Base-by-base conservation (phyloP, 1,140 invertebrate genomes). In the Drosophila prosaltans region DNA sequence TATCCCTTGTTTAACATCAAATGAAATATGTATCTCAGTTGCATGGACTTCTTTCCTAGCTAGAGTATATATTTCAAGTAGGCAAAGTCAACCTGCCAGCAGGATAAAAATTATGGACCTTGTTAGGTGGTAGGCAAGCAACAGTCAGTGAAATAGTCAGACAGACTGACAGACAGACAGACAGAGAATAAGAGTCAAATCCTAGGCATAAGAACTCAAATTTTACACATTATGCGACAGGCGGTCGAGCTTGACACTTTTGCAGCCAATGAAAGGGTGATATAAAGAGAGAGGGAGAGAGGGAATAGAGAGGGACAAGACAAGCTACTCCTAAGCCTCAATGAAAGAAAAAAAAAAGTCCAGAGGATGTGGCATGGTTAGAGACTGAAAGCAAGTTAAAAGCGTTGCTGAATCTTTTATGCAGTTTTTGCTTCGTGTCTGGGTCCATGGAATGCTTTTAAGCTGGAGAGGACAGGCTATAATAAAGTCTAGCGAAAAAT, bases 321-420 rank as follows among this genome's bases (percentile, higher is more conserved):
- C 70, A 76, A 81, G 81, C 81, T 85, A 60, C 57, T 21, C 32
- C 57, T 59, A 59, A 59, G 57, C 57, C 57, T 39, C 7, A 21
- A 43, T 36, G 32, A 5, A 7, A 7, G 11, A 21, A 16, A 39
- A 28, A 39, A 40, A 21, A 10, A 63, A 28, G 39, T 54, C 26
- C 10, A 57, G 10, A 26, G 45, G 9, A 11, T 28, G 54, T 16
- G 28, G 21, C 9, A 51, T 51, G 45, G 45, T 26, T 26, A 26
- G 26, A 51, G 45, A 6, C 45, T 51, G 78, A 65, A 68, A 78
- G 80, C 85, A 80, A 89, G 84, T 89, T 89, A 89, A 89, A 89
- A 89, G 84, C 78, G 80, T 78, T 89, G 85, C 84, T 89, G 84
- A 90, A 89, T 89, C 85, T 89, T 89, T 89, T 89, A 89, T 89